phyloP scores from a whole-genome alignment of 2,797 vertebrate genomes.

The Centropyge bicolor region DNA sequence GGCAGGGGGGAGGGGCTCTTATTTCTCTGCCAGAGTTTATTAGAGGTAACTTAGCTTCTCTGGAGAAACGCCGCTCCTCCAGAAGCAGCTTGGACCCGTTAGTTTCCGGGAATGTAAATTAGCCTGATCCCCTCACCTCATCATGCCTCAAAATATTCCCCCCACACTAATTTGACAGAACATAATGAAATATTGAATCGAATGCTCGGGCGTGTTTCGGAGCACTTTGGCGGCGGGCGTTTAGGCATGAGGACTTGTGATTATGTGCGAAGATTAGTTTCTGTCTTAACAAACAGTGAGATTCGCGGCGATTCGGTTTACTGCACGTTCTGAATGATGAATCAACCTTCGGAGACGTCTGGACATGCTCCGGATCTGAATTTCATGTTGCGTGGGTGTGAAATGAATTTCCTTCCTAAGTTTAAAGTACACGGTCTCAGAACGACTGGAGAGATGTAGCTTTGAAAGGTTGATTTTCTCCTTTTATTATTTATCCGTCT shows the following conservation, averaged over 20 bases:
- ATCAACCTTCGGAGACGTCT: conserved; percentile 43
- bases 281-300: conserved; percentile 53
- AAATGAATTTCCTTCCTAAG: conserved; percentile 54
- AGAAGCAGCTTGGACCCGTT: conserved; percentile 75
- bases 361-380: conserved; percentile 30
- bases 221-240: conserved; percentile 53
- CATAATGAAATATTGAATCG: conserved; percentile 61
- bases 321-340: conserved; percentile 44
- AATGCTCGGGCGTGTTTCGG: conserved; percentile 58
- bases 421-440: conserved; percentile 15
- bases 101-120: conserved; percentile 71
- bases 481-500: conserved; percentile 20
- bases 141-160: conserved; percentile 66
- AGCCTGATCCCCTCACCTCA: conserved; percentile 72
- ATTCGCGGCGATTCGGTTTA: conserved; percentile 44
- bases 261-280: conserved; percentile 53
- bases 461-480: conserved; percentile 32
- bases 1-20: conserved; percentile 62
- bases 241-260: conserved; percentile 56
- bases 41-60: conserved; percentile 66
- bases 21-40: conserved; percentile 79
- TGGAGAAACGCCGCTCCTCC: conserved; percentile 49
- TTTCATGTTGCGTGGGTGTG: conserved; percentile 42
- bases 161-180: conserved; percentile 55
- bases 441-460: conserved; percentile 11